Evolutionary conservation across 1,140 invertebrate genomes (phyloP).

Genomic region (Formica selysi): DNA sequence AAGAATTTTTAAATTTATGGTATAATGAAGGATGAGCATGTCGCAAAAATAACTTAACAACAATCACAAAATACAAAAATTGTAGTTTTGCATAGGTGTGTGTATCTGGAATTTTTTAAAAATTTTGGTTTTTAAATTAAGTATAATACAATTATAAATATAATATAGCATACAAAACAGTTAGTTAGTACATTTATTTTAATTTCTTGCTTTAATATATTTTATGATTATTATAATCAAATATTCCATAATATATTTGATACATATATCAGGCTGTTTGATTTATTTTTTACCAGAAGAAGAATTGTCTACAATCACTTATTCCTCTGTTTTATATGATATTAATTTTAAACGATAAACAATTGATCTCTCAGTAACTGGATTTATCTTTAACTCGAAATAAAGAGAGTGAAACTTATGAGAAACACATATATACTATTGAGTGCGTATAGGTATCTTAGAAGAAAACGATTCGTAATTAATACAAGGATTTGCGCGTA

Average conservation of each 20-base stretch:
- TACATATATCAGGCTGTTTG: neutral
- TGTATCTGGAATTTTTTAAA: neutral
- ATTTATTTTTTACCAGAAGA: conserved; percentile 7
- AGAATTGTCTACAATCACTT: neutral
- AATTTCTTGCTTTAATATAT: too few relatives aligned
- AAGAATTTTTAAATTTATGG: neutral
- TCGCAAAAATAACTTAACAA: neutral
- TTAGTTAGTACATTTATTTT: neutral
- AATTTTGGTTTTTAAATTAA: neutral
- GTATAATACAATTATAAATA: neutral
- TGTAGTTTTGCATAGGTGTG: neutral
- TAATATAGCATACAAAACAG: neutral
- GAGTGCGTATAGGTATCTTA: neutral
- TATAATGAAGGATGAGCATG: neutral
- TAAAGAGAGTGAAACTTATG: neutral
- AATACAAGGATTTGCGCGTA: conserved; percentile 35
- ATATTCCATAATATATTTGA: conserved; percentile 5
- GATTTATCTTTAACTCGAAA: neutral
- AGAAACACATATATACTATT: conserved; percentile 2
- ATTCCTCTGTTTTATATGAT: neutral
- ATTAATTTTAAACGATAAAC: neutral
- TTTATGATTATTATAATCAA: neutral
- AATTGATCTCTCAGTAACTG: neutral
- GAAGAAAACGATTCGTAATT: conserved; percentile 31
- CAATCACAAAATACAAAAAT: neutral